A percentile compares a stretch with the other conserved stretches of the same genome.
These are phyloP conservation scores for Australoheros scitulus DNA, from an alignment of 2,113 vertebrate genomes.

Conservation along the genomic window DNA sequence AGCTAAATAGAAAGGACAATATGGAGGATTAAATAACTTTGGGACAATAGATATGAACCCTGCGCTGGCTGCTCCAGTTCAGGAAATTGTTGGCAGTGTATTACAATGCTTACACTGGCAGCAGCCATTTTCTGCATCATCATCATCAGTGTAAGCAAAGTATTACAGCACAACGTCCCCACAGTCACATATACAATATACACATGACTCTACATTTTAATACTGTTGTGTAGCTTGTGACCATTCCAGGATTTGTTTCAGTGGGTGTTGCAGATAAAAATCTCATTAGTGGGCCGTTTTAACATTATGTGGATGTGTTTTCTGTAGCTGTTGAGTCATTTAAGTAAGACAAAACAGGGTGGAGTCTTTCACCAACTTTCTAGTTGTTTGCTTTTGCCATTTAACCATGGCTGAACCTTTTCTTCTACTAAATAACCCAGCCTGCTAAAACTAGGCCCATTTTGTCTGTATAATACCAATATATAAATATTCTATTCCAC, in stretches of 20 bases:
- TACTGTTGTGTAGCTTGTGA: neutral
- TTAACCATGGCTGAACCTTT: neutral
- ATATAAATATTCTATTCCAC: neutral
- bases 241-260: neutral
- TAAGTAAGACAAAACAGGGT: neutral
- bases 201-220: neutral
- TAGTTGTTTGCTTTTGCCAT: neutral
- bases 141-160: slow-evolving; percentile 32
- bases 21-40: slow-evolving; percentile 59
- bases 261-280: neutral
- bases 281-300: neutral
- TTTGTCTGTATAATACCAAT: neutral
- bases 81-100: slow-evolving; percentile 66
- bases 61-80: slow-evolving; percentile 51
- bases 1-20: slow-evolving; percentile 56
- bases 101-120: slow-evolving; percentile 52
- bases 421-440: neutral
- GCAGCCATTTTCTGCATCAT: slow-evolving; percentile 57
- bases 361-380: neutral
- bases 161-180: neutral
- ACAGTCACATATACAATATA: neutral
- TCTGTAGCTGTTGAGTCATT: neutral
- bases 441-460: accelerated
- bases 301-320: neutral
- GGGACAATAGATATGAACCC: slow-evolving; percentile 58